phyloP scores from a whole-genome alignment of 2,797 vertebrate genomes.

The Gallinago nigripennis region DNA sequence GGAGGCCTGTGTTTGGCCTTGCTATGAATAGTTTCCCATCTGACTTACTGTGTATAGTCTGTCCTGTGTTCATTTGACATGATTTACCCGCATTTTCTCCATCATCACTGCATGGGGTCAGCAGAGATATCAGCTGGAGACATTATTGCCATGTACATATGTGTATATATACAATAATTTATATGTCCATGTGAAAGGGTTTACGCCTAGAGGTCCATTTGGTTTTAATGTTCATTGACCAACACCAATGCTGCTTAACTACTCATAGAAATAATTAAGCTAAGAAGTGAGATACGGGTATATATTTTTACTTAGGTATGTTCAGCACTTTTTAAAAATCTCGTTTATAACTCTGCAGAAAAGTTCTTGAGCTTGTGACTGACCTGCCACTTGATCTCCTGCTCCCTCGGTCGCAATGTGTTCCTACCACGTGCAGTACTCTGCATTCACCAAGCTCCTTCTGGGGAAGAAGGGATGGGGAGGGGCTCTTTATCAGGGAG shows the following conservation, averaged over 20 bases:
- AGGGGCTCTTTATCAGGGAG: no score
- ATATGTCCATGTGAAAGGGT: neutral
- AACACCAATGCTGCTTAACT: neutral
- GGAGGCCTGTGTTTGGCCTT: neutral
- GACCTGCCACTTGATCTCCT: neutral
- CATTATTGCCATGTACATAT: neutral
- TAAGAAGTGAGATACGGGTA: neutral
- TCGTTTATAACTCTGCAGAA: neutral
- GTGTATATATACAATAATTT: neutral
- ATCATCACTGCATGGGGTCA: neutral
- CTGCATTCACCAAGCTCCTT: conserved; percentile 66
- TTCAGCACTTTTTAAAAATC: no score
- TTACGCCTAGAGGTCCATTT: neutral
- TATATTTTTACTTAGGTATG: neutral
- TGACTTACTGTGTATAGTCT: neutral
- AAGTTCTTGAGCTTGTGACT: neutral
- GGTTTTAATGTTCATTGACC: neutral
- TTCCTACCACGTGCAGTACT: conserved; percentile 69
- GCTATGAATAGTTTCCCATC: neutral
- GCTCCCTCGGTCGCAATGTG: conserved; percentile 64
- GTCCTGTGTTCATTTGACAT: neutral
- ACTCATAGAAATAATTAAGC: neutral
- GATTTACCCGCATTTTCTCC: neutral
- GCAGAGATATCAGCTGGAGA: neutral
- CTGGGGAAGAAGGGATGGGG: conserved; percentile 14